phyloP scores from a whole-genome alignment of 1,140 invertebrate genomes.

The Odontomachus brunneus region DNA sequence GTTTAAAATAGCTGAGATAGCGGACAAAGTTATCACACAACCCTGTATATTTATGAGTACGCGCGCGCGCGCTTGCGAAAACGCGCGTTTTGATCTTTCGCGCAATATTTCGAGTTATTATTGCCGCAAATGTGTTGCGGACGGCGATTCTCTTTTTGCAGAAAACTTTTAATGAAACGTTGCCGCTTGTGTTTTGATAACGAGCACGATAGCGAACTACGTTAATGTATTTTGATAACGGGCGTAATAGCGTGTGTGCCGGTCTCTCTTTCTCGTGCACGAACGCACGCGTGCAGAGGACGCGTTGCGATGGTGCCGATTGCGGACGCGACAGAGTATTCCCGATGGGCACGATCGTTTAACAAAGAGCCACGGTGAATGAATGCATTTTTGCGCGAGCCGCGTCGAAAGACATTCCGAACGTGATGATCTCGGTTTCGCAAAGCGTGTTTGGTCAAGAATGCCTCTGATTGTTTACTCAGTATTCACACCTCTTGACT shows the following conservation, averaged over 20 bases:
- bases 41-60: slow-evolving; percentile 8
- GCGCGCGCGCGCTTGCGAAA: background rate
- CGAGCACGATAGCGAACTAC: slow-evolving; percentile 44
- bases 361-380: slow-evolving; percentile 32
- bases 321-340: background rate
- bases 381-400: background rate
- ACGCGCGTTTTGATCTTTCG: slow-evolving; percentile 11
- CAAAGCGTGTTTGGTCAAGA: background rate
- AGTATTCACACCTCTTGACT: too few relatives aligned
- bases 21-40: too few relatives aligned
- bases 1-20: too few relatives aligned
- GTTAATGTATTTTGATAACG: slow-evolving; percentile 60
- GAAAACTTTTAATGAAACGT: slow-evolving; percentile 57
- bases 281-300: slow-evolving; percentile 5
- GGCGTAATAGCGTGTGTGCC: slow-evolving; percentile 47
- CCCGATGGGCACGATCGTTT: slow-evolving; percentile 30
- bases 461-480: background rate
- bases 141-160: slow-evolving; percentile 51
- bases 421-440: background rate
- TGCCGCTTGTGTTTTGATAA: slow-evolving; percentile 54
- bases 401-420: background rate
- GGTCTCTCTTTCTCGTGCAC: slow-evolving; percentile 12
- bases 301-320: slow-evolving; percentile 27
- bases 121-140: slow-evolving; percentile 27
- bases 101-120: slow-evolving; percentile 31